Evolutionary conservation across 1,140 invertebrate genomes (phyloP).

Genomic region (Conus ventricosus): DNA sequence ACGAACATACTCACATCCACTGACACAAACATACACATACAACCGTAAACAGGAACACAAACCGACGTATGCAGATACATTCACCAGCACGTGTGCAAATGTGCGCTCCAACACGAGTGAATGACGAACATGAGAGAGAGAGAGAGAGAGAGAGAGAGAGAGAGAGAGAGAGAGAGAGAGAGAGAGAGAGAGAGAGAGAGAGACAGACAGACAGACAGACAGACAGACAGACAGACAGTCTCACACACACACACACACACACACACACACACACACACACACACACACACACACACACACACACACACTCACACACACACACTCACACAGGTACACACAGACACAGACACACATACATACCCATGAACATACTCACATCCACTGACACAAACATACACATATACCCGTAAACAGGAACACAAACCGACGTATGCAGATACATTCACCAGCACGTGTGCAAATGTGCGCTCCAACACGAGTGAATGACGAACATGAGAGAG

Average conservation of each 20-base stretch:
- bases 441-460: background rate
- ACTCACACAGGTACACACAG: background rate
- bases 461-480: too few relatives aligned
- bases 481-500: background rate
- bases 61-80: background rate
- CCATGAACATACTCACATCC: background rate
- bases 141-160: too few relatives aligned
- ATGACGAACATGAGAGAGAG: background rate
- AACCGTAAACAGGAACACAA: background rate
- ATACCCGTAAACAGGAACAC: background rate
- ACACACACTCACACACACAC: background rate
- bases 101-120: too few relatives aligned
- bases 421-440: background rate
- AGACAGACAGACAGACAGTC: background rate
- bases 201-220: background rate
- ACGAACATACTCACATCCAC: background rate
- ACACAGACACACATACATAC: background rate
- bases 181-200: too few relatives aligned
- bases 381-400: background rate
- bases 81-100: background rate
- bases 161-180: too few relatives aligned
- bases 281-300: background rate
- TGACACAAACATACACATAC: background rate
- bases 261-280: background rate
- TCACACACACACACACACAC: background rate